Evolutionary conservation across 2,888 invertebrate genomes (phyloP).

Genomic region (Arge pagana): DNA sequence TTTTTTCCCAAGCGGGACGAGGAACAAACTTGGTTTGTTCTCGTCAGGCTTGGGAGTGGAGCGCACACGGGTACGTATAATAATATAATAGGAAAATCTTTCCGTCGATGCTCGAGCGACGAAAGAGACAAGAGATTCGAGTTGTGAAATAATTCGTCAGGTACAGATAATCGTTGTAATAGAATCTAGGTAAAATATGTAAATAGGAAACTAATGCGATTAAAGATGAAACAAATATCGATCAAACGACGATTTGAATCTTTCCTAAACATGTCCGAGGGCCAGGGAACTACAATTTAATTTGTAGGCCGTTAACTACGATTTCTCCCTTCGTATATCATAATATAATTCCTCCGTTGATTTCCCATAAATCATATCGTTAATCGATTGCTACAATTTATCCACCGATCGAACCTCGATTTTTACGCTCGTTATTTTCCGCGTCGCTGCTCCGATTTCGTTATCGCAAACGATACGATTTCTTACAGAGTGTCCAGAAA

Average conservation of each 20-base stretch:
- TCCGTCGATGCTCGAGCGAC: too few relatives aligned
- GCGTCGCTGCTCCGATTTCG: too few relatives aligned
- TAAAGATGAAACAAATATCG: not conserved
- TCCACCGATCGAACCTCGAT: too few relatives aligned
- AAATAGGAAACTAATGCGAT: not conserved
- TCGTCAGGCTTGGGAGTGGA: too few relatives aligned
- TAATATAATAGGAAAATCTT: too few relatives aligned
- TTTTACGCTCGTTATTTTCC: too few relatives aligned
- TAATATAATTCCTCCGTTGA: not conserved
- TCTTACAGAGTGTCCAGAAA: constrained; percentile 19
- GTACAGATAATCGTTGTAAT: constrained; percentile 31
- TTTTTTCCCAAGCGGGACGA: too few relatives aligned
- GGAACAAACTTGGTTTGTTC: too few relatives aligned
- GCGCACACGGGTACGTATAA: too few relatives aligned
- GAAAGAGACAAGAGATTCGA: not conserved
- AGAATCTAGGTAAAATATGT: constrained; percentile 8
- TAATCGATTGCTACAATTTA: not conserved
- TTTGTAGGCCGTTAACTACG: constrained; percentile 42
- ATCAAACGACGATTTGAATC: not conserved
- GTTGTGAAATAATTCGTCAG: constrained; percentile 18
- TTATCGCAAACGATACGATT: too few relatives aligned
- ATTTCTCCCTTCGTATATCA: constrained; percentile 28
- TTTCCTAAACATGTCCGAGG: constrained; percentile 19
- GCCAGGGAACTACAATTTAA: constrained; percentile 34
- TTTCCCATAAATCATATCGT: constrained; percentile 1